phyloP scores from a whole-genome alignment of 2,113 vertebrate genomes.

The Limnothrissa miodon region DNA sequence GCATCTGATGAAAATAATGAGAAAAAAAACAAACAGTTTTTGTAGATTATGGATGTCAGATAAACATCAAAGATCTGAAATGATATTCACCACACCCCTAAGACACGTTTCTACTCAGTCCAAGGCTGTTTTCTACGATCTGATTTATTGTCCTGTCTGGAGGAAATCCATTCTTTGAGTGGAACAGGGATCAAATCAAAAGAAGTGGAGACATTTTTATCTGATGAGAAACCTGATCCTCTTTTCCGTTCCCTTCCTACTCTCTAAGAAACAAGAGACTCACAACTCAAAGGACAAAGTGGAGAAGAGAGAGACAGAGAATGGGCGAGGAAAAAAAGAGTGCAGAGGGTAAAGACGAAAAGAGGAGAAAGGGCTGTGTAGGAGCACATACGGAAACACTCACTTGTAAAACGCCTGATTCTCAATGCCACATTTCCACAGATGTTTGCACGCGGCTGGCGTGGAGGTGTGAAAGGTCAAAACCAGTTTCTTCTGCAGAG shows the following conservation, averaged over 20 bases:
- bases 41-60: background rate
- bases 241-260: background rate
- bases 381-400: slow-evolving; percentile 44
- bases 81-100: background rate
- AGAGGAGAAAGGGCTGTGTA: background rate
- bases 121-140: background rate
- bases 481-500: slow-evolving; percentile 87
- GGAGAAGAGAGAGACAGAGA: background rate
- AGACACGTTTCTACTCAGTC: background rate
- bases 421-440: slow-evolving; percentile 98
- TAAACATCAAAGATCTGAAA: background rate
- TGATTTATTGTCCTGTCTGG: too few relatives aligned
- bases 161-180: background rate
- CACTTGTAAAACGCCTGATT: slow-evolving; percentile 99
- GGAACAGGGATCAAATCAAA: background rate
- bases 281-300: background rate
- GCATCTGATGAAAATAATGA: slow-evolving; percentile 75
- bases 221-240: background rate
- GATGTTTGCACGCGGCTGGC: slow-evolving; percentile 96
- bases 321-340: background rate
- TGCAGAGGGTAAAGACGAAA: background rate
- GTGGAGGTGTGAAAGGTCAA: slow-evolving; percentile 97
- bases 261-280: slow-evolving; percentile 14
- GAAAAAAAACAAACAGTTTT: background rate
- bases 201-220: background rate